Conservation (phyloP, 2,888 invertebrate species). For the Cyrtodaria siliqua region DNA sequence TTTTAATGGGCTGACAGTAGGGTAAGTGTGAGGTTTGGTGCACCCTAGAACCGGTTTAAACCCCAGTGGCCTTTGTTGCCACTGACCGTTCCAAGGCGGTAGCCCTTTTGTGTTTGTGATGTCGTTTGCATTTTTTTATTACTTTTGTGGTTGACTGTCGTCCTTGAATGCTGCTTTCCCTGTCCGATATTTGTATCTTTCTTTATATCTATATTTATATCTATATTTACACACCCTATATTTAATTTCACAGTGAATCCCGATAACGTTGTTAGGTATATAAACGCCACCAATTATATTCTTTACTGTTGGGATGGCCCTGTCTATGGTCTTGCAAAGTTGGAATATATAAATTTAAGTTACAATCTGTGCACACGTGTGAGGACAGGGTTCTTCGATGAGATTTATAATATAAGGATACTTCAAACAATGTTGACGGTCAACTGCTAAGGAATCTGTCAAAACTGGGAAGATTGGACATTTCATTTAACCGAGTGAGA, state of each 20-base stretch:
- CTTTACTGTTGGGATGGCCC: conserved; percentile 51
- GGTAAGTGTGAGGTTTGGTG: too few relatives aligned
- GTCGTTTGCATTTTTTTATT: too few relatives aligned
- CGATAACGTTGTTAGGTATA: conserved; percentile 21
- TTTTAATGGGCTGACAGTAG: too few relatives aligned
- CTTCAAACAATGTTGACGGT: conserved; percentile 13
- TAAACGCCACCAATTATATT: conserved; percentile 24
- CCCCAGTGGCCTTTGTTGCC: too few relatives aligned
- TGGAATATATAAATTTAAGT: conserved; percentile 29
- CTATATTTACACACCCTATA: conserved; percentile 29
- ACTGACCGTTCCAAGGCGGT: too few relatives aligned
- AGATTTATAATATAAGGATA: conserved; percentile 11
- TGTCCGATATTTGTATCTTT: too few relatives aligned
- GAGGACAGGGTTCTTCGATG: conserved; percentile 16
- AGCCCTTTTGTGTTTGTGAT: too few relatives aligned
- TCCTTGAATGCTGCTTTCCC: too few relatives aligned
- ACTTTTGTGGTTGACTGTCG: too few relatives aligned
- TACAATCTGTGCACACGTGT: conserved; percentile 30
- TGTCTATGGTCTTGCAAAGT: conserved; percentile 18
- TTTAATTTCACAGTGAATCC: conserved; percentile 14
- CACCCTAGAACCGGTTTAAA: too few relatives aligned
- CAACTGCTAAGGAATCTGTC: conserved; percentile 11
- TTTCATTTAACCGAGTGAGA: conserved; percentile 23
- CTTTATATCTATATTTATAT: too few relatives aligned
- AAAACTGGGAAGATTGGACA: conserved; percentile 18